These are phyloP conservation scores for Gymnodraco acuticeps DNA, from an alignment of 2,797 vertebrate species.

Conservation along the genomic window DNA sequence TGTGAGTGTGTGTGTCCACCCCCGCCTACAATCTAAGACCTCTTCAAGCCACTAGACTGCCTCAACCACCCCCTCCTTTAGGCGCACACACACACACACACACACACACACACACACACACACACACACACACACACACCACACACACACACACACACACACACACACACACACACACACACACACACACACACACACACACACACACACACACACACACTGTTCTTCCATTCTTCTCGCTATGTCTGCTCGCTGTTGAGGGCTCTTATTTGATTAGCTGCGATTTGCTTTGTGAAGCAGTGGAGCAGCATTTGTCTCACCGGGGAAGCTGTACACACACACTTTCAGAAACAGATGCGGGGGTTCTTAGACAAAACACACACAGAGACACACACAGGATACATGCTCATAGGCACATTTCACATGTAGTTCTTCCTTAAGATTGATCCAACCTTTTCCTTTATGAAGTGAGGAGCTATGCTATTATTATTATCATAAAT, in stretches of 20 bases:
- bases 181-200: conserved; percentile 46
- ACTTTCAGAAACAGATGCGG: conserved; percentile 38
- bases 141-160: conserved; percentile 46
- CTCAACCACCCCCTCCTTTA: conserved; percentile 60
- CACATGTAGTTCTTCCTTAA: background rate
- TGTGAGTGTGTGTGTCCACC: conserved; percentile 60
- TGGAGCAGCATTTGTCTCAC: conserved; percentile 76
- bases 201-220: conserved; percentile 29
- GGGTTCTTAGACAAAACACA: conserved; percentile 45
- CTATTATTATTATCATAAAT: background rate
- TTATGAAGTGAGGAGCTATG: conserved; percentile 7
- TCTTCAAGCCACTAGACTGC: conserved; percentile 76
- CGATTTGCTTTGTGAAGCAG: conserved; percentile 79
- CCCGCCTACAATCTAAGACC: conserved; percentile 65
- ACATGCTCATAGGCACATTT: conserved; percentile 27
- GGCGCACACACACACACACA: conserved; percentile 32
- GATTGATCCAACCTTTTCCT: conserved; percentile 26
- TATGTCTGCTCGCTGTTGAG: conserved; percentile 69
- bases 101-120: conserved; percentile 54
- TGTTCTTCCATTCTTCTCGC: conserved; percentile 61
- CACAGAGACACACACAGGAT: conserved; percentile 41
- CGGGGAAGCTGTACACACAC: conserved; percentile 56
- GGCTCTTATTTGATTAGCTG: conserved; percentile 83
- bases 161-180: conserved; percentile 38
- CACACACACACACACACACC: background rate